Percentiles rank a stretch among this genome's conserved stretches.
These are phyloP conservation scores for Diaphora mendica DNA, from an alignment of 2,888 invertebrate genomes.

Conservation along the genomic window DNA sequence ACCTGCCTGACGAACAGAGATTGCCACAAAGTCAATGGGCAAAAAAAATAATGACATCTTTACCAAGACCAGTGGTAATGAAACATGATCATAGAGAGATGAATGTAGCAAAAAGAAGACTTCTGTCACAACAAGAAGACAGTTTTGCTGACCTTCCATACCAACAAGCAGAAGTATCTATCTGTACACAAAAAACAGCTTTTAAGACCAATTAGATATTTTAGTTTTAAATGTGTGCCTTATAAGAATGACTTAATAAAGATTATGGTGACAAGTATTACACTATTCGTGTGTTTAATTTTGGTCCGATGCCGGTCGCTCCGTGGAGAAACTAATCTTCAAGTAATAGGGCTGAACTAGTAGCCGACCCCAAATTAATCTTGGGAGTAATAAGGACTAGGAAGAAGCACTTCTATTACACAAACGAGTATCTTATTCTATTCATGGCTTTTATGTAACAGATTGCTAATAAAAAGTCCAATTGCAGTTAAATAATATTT, in stretches of 20 bases:
- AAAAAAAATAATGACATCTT: slow-evolving; percentile 62
- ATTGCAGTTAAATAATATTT: slow-evolving; percentile 38
- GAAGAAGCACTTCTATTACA: no score
- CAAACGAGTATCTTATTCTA: no score
- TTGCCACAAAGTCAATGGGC: slow-evolving; percentile 66
- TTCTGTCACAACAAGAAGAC: slow-evolving; percentile 59
- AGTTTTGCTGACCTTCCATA: slow-evolving; percentile 70
- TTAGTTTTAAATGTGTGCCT: slow-evolving; percentile 9
- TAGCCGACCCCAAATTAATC: no score
- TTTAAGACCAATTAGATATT: slow-evolving; percentile 53
- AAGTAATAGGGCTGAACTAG: no score
- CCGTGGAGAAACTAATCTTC: no score
- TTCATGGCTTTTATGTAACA: no score
- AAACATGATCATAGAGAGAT: slow-evolving; percentile 69
- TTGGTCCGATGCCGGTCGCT: no score
- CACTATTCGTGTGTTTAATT: slow-evolving; percentile 1
- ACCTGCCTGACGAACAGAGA: slow-evolving; percentile 63
- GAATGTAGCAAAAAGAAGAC: slow-evolving; percentile 52
- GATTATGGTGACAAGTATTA: slow-evolving; percentile 8
- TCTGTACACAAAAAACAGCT: slow-evolving; percentile 72
- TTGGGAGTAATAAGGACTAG: no score
- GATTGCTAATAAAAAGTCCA: neutral
- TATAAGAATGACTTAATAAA: slow-evolving; percentile 3
- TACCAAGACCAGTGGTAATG: slow-evolving; percentile 67
- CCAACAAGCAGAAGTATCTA: slow-evolving; percentile 73